phyloP scores from a whole-genome alignment of 1,140 invertebrate genomes.

The Magallana angulata region DNA sequence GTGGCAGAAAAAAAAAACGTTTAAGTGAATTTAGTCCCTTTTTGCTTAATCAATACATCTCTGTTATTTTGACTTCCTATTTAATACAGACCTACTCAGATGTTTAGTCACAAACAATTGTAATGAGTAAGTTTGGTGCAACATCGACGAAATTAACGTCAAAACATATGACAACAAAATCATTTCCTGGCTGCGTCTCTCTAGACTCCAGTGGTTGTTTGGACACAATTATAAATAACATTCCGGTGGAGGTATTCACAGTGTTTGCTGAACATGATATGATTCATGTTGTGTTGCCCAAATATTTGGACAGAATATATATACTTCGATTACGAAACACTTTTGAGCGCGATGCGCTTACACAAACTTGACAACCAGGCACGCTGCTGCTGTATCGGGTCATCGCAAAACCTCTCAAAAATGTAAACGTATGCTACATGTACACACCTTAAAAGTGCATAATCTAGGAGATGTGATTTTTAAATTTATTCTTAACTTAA shows the following conservation, averaged over 20 bases:
- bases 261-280: conserved; percentile 30
- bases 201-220: not conserved
- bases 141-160: not conserved
- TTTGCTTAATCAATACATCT: not conserved
- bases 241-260: not conserved
- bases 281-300: conserved; percentile 21
- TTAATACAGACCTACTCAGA: not conserved
- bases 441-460: not conserved
- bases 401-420: not conserved
- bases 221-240: not conserved
- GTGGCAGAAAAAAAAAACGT: too few relatives aligned
- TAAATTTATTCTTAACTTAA: too few relatives aligned
- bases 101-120: not conserved
- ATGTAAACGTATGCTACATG: not conserved
- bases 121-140: conserved; percentile 20
- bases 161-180: conserved; percentile 8
- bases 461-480: not conserved
- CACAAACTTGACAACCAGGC: not conserved
- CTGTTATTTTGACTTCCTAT: not conserved
- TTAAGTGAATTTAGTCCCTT: too few relatives aligned
- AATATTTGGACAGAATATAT: not conserved
- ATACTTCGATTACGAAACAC: not conserved
- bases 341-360: not conserved
- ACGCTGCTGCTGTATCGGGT: not conserved
- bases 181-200: not conserved